Evolutionary conservation across 2,797 vertebrate species (phyloP).

Genomic region (Rhinichthys osculus): DNA sequence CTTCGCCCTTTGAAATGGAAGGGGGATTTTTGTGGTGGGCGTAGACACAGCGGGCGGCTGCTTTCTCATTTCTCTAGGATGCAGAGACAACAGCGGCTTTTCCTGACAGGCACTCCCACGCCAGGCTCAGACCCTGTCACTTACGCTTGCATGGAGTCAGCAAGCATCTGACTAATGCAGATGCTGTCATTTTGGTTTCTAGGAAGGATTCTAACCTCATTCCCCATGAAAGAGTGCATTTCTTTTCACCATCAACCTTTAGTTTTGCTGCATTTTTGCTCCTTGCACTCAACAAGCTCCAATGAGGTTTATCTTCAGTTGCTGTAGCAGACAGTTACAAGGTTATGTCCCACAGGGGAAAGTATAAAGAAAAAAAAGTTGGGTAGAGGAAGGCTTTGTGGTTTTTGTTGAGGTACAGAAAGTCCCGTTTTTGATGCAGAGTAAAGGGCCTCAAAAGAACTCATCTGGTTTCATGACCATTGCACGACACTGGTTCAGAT

Average conservation of each 20-base stretch:
- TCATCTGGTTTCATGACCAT: not conserved
- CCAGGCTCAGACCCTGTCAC: conserved; percentile 63
- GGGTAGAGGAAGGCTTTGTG: conserved; percentile 62
- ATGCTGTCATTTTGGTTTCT: conserved; percentile 53
- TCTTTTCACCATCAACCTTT: not conserved
- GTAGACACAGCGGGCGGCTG: conserved; percentile 66
- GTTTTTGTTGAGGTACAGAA: conserved; percentile 55
- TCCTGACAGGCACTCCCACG: conserved; percentile 69
- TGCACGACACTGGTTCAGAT: not conserved
- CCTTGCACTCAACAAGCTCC: not conserved
- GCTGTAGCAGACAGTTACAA: conserved; percentile 14
- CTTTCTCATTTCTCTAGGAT: conserved; percentile 68
- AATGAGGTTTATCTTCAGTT: conserved; percentile 29
- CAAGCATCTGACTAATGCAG: conserved; percentile 58
- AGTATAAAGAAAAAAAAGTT: conserved; percentile 47
- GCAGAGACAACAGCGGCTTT: conserved; percentile 65
- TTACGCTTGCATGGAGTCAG: conserved; percentile 51
- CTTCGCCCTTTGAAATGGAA: conserved; percentile 65
- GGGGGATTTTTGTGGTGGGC: conserved; percentile 69
- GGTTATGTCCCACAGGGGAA: conserved; percentile 50
- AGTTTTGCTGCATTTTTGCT: not conserved
- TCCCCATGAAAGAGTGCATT: not conserved
- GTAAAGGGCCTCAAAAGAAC: not conserved
- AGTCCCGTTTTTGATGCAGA: conserved; percentile 54
- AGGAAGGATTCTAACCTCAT: conserved; percentile 45